Conservation (phyloP, 2,113 vertebrate species). For the Accipiter virgatus region DNA sequence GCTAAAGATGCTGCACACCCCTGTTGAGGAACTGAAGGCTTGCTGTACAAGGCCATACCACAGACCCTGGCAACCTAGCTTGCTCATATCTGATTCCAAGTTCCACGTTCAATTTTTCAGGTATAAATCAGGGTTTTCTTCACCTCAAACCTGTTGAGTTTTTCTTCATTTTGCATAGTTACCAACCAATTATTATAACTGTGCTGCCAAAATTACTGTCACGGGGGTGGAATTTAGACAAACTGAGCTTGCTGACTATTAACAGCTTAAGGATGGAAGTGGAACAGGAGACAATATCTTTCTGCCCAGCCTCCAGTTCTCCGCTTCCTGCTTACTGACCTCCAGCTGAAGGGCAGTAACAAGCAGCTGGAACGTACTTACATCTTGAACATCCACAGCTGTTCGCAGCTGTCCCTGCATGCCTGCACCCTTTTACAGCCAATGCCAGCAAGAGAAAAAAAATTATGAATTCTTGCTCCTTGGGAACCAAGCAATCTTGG, state of each 20-base stretch:
- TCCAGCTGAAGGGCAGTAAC: background rate
- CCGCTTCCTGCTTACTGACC: background rate
- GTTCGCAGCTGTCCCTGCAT: background rate
- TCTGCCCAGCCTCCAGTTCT: background rate
- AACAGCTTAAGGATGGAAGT: background rate
- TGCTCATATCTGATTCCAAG: background rate
- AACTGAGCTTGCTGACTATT: background rate
- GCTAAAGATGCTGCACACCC: background rate
- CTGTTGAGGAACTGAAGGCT: background rate
- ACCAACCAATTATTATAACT: background rate
- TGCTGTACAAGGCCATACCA: background rate
- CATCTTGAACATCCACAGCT: rapidly evolving
- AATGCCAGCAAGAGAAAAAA: background rate
- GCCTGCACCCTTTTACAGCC: background rate
- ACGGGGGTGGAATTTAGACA: background rate
- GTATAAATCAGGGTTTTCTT: background rate
- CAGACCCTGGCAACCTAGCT: background rate
- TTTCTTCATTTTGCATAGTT: background rate
- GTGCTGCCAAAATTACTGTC: background rate
- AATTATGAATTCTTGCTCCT: background rate
- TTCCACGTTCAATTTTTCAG: background rate
- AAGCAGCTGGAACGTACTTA: background rate
- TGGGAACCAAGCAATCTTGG: background rate
- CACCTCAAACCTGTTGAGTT: background rate
- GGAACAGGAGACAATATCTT: background rate